Evolutionary conservation across 2,888 invertebrate genomes (phyloP).

Genomic region (Pristionchus arcanus): DNA sequence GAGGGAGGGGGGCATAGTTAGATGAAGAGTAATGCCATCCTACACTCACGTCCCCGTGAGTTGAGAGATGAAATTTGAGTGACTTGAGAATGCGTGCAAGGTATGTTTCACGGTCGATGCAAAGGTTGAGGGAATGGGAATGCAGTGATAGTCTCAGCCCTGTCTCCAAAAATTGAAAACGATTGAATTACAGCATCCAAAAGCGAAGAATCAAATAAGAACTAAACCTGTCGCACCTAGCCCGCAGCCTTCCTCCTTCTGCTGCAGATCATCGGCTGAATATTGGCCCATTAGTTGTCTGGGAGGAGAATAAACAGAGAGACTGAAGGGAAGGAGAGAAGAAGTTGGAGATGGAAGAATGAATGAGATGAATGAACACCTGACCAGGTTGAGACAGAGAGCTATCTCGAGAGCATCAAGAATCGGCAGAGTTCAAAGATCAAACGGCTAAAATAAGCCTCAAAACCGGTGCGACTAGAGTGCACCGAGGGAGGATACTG

Average conservation of each 20-base stretch:
- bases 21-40: neutral
- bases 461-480: neutral
- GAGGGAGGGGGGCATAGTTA: neutral
- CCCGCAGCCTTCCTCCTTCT: neutral
- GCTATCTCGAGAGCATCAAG: slow-evolving; percentile 1
- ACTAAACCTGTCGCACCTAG: too few relatives aligned
- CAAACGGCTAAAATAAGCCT: neutral
- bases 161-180: neutral
- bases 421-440: slow-evolving; percentile 17
- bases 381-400: slow-evolving; percentile 20
- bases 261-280: neutral
- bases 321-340: neutral
- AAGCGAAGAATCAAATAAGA: too few relatives aligned
- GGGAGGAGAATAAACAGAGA: neutral
- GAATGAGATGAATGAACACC: slow-evolving; percentile 49
- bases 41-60: neutral
- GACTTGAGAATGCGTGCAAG: neutral
- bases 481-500: neutral
- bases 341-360: slow-evolving; percentile 2
- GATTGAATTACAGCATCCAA: too few relatives aligned
- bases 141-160: neutral
- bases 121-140: neutral
- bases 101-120: neutral
- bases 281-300: slow-evolving; percentile 41
- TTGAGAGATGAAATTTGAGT: neutral